phyloP scores from a whole-genome alignment of 2,888 invertebrate genomes.

The Beris chalybata region DNA sequence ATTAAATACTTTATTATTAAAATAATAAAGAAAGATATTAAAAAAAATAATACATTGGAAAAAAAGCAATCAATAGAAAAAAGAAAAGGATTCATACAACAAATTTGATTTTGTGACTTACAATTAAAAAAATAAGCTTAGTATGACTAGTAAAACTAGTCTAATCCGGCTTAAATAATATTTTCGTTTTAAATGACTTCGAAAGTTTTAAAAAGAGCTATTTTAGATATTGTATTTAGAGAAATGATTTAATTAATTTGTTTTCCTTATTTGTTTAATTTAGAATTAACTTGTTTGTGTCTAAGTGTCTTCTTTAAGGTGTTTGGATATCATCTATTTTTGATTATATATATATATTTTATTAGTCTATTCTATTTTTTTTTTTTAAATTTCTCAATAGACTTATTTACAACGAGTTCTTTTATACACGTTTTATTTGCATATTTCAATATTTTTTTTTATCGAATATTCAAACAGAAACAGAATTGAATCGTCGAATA shows the following conservation, averaged over 20 bases:
- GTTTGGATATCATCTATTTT: constrained; percentile 32
- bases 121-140: constrained; percentile 2
- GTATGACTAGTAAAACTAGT: constrained; percentile 27
- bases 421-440: constrained; percentile 31
- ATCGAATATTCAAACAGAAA: constrained; percentile 15
- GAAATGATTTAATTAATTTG: constrained; percentile 3
- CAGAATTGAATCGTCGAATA: background rate
- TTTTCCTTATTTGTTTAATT: constrained; percentile 20
- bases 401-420: constrained; percentile 17
- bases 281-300: constrained; percentile 20
- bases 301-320: constrained; percentile 31
- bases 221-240: constrained; percentile 25
- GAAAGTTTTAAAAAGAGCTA: constrained; percentile 5
- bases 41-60: too few species aligned
- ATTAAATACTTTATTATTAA: too few species aligned
- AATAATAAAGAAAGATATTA: too few species aligned
- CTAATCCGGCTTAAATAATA: background rate
- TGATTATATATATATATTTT: constrained; percentile 13
- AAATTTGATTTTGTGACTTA: constrained; percentile 35
- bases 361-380: constrained; percentile 9
- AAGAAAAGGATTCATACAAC: background rate
- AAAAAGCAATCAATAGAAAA: too few species aligned
- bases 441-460: constrained; percentile 17
- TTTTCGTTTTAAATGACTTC: constrained; percentile 1
- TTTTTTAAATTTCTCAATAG: constrained; percentile 22